These are phyloP conservation scores for Bostrychus sinensis DNA, from an alignment of 2,113 vertebrate genomes.

Conservation along the genomic window DNA sequence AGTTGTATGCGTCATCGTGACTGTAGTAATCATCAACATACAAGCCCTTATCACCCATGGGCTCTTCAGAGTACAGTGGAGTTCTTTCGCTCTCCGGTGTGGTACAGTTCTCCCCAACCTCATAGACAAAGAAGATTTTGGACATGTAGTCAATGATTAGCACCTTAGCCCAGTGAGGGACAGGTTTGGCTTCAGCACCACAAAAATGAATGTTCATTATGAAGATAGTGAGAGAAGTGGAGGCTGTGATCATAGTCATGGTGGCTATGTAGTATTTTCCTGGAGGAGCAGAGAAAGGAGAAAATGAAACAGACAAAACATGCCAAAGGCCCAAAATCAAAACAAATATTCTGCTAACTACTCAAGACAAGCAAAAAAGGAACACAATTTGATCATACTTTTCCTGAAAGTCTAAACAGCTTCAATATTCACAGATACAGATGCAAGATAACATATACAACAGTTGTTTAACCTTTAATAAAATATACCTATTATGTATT, in stretches of 20 bases:
- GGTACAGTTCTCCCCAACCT: conserved; percentile 94
- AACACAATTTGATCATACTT: too few species aligned
- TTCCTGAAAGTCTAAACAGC: too few species aligned
- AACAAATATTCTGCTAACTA: too few species aligned
- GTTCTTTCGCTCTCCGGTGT: conserved; percentile 71
- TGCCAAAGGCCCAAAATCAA: not conserved
- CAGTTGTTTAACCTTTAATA: too few species aligned
- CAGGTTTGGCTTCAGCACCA: conserved; percentile 93
- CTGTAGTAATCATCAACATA: conserved; percentile 44
- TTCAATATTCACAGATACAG: too few species aligned
- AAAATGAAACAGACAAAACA: conserved; percentile 1
- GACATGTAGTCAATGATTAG: conserved; percentile 97
- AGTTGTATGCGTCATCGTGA: conserved; percentile 51
- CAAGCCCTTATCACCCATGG: conserved; percentile 32
- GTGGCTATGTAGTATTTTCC: conserved; percentile 99
- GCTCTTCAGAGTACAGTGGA: conserved; percentile 69
- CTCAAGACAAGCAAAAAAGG: too few species aligned
- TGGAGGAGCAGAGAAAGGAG: conserved; percentile 54
- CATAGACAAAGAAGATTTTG: conserved; percentile 93
- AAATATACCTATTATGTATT: too few species aligned
- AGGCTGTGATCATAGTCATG: conserved; percentile 98
- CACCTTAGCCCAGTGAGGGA: conserved; percentile 95
- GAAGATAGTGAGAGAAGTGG: conserved; percentile 95
- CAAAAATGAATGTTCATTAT: conserved; percentile 99
- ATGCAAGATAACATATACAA: too few species aligned